Base-by-base conservation (phyloP, 37 sponge, comb jelly and placozoan species). In the Aplysina aerophoba region DNA sequence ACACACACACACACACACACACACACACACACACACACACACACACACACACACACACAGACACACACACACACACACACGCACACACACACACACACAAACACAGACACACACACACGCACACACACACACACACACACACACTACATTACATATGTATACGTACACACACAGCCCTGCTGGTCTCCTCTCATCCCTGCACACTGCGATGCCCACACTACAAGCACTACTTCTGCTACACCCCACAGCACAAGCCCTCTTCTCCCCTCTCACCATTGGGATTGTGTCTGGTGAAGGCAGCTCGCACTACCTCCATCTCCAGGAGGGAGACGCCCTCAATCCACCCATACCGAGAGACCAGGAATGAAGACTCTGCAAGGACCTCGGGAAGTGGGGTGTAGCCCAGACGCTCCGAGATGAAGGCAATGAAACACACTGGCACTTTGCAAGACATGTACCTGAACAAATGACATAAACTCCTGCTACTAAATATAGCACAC, bases 271-370 rank as follows among this genome's bases (percentile, higher is more conserved):
- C 73, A 88, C 89, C 84, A 63, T 88, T 88, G 35, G 89, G 84
- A 20, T 83, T 83, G 40, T 22, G n/a, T 24, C 30, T n/a, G 27
- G 71, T 21, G 58, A 71, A 88, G 50, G 67, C 84, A 0, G 66
- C 89, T 12, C 73, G 61, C 1, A 84, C 67, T 15, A 83, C 55
- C 59, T 74, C 78, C 68, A 88, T 83, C 66, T 88, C 89, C 30
- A 80, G 68, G 19, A 88, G 67, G 17, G 89, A 88, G 21, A 84
- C 33, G 22, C 89, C 89, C 16, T 74, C 57, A 30, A 84, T 59
- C 53, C 81, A 74, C 8, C 71, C 86, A 17, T 25, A 78, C 20
- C 24, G n/a, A 13, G 44, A 19, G 5, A 35, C 31, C 4, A 34
- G 20, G 20, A 34, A 15, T 17, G 41, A 35, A 27, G 28, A 25